Percentiles rank a stretch among this genome's conserved stretches.
phyloP scores from a whole-genome alignment of 2,113 vertebrate genomes.

The Microcebus ravelobensis region DNA sequence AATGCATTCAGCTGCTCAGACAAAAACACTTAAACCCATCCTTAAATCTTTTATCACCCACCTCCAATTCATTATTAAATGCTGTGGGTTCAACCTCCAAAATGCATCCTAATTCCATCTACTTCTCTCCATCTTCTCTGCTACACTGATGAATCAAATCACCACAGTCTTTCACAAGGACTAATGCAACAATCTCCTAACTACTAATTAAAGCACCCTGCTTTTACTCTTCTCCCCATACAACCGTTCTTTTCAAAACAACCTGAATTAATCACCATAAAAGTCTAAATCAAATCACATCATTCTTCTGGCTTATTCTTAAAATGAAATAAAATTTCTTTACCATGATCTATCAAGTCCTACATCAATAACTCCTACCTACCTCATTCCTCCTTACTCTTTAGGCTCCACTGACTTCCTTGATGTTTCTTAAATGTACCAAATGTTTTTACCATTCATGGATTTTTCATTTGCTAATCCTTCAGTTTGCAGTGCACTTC shows the following conservation, averaged over 20 bases:
- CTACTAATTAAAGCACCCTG: not conserved
- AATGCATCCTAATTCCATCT: not conserved
- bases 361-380: not conserved
- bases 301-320: not conserved
- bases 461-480: not conserved
- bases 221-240: not conserved
- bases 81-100: not conserved
- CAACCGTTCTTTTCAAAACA: not conserved
- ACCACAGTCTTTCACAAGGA: not conserved
- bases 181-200: not conserved
- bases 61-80: not conserved
- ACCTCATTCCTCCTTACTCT: not conserved
- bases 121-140: not conserved
- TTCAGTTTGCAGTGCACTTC: not conserved
- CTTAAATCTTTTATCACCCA: not conserved
- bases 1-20: not conserved
- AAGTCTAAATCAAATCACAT: not conserved
- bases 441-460: not conserved
- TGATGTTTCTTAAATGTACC: not conserved
- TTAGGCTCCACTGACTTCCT: not conserved
- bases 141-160: not conserved
- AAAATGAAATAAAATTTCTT: constrained; percentile 10
- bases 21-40: not conserved
- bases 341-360: not conserved
- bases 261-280: not conserved